Evolutionary conservation across 2,113 vertebrate species (phyloP).

Genomic region (Dasyornis broadbenti): DNA sequence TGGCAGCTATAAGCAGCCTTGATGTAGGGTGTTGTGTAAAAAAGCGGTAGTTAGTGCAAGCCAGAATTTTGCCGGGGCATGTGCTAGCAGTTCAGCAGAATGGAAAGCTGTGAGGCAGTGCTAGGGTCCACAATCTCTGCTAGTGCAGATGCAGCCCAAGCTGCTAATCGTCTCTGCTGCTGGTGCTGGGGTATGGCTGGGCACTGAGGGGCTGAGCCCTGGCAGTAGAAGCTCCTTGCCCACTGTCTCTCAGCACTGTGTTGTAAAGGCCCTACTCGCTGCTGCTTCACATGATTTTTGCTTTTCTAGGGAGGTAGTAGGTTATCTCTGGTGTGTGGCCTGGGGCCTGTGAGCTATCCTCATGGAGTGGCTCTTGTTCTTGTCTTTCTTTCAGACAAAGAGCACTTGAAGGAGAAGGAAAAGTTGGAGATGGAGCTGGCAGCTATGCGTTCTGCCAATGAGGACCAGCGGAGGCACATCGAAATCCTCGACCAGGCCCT

Average conservation of each 20-base stretch:
- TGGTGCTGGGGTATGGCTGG: background rate
- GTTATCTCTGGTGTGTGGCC: background rate
- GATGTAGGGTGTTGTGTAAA: background rate
- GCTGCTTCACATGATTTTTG: background rate
- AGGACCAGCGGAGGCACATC: constrained; percentile 81
- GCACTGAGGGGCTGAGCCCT: background rate
- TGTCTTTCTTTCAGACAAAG: constrained; percentile 71
- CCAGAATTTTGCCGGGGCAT: background rate
- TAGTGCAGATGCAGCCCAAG: background rate
- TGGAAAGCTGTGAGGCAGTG: background rate
- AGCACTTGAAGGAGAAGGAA: constrained; percentile 80
- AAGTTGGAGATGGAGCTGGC: constrained; percentile 80
- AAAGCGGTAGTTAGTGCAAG: background rate
- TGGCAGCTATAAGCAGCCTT: background rate
- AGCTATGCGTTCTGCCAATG: constrained; percentile 73
- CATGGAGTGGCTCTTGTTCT: constrained; percentile 22
- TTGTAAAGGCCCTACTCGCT: background rate
- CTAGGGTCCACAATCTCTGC: background rate
- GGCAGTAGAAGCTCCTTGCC: background rate
- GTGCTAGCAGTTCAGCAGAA: background rate
- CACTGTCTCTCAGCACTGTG: background rate
- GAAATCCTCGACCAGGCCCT: constrained; percentile 84
- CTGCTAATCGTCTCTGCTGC: background rate
- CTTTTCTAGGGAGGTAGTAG: background rate
- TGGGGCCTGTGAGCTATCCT: background rate